Conservation (phyloP, 2,797 vertebrate genomes). For the Sarcophilus harrisii region DNA sequence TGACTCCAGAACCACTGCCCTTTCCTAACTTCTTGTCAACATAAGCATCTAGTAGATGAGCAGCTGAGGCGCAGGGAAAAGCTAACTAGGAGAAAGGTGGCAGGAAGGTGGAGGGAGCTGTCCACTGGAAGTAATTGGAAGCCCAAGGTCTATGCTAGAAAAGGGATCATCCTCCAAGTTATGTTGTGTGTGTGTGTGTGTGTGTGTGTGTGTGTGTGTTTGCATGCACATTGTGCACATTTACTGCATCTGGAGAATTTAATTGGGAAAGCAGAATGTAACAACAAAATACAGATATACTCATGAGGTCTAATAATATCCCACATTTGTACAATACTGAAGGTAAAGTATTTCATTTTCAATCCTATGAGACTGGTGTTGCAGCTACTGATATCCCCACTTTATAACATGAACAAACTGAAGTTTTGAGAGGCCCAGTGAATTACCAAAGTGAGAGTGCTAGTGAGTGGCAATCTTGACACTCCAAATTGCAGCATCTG, state of each 20-base stretch:
- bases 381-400: not conserved
- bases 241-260: not conserved
- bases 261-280: not conserved
- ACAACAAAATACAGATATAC: not conserved
- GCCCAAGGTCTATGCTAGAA: not conserved
- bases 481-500: too few relatives aligned
- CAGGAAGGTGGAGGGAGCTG: conserved; percentile 12
- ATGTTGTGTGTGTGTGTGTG: not conserved
- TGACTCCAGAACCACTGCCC: not conserved
- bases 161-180: not conserved
- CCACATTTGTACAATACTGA: not conserved
- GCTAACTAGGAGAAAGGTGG: not conserved
- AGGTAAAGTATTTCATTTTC: not conserved
- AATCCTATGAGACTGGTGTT: not conserved
- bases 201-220: not conserved
- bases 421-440: not conserved
- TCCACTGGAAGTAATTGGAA: not conserved
- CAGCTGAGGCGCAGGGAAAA: conserved; percentile 6
- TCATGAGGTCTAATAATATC: not conserved
- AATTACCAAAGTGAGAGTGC: not conserved
- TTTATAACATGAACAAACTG: not conserved
- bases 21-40: conserved; percentile 26
- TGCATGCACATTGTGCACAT: too few relatives aligned
- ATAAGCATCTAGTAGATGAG: not conserved
- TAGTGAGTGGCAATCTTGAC: not conserved